Conservation (phyloP, 2,113 vertebrate genomes). For the Pteropus alecto region DNA sequence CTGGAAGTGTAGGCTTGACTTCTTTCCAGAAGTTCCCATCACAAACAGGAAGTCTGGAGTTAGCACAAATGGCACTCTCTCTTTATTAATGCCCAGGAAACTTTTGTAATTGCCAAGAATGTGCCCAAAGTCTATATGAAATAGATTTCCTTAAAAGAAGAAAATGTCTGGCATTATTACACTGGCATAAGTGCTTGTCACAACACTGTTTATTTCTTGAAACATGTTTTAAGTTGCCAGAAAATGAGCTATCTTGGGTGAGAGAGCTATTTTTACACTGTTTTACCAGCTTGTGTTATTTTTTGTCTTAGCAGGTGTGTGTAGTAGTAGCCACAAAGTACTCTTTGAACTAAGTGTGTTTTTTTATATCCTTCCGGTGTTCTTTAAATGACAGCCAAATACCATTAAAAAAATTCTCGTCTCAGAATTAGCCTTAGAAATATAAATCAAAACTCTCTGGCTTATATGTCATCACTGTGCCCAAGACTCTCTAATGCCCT, state of each 20-base stretch:
- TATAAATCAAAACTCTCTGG: neutral
- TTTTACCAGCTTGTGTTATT: constrained; percentile 21
- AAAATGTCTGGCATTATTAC: constrained; percentile 59
- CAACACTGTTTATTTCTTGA: constrained; percentile 9
- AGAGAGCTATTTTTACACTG: constrained; percentile 21
- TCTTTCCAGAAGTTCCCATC: constrained; percentile 97
- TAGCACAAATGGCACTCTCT: constrained; percentile 97
- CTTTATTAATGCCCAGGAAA: constrained; percentile 98
- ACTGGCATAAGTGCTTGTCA: constrained; percentile 1
- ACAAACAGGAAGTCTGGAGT: constrained; percentile 98
- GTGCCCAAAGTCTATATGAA: constrained; percentile 99
- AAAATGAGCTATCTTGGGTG: constrained; percentile 36
- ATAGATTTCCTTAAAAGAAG: constrained; percentile 91
- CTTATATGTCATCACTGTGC: neutral
- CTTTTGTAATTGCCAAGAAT: constrained; percentile 99
- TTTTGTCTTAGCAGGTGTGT: constrained; percentile 50
- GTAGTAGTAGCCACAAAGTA: constrained; percentile 30
- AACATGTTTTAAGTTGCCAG: constrained; percentile 27
- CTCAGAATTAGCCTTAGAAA: constrained; percentile 56
- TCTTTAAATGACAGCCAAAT: constrained; percentile 28
- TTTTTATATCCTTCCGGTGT: neutral
- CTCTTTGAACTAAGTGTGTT: constrained; percentile 10
- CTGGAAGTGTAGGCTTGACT: constrained; percentile 94
- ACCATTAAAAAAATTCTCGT: neutral
- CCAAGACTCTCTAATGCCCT: neutral